Evolutionary conservation across 1,140 invertebrate genomes (phyloP), one percentile per base, ranked within the genome.

Genomic region (Chionoecetes opilio): DNA sequence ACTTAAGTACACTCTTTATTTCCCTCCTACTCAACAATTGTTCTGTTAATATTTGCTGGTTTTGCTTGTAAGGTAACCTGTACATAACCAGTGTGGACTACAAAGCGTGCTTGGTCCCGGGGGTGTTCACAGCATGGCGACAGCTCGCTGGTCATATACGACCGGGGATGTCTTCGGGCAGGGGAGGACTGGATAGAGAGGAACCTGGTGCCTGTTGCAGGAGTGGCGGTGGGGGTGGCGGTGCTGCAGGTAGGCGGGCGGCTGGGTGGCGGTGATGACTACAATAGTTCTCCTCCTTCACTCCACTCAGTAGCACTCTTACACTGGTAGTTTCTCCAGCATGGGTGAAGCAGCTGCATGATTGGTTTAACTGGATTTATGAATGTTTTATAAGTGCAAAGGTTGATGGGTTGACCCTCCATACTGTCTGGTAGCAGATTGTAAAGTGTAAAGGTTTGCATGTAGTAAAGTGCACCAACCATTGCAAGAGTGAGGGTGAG

Each of bases 141-240:
- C 97, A 98, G 98, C 95, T 98, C 98, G 97, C 96, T 96, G 46
- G 96, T 97, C 53, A 99, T 99, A 97, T 99, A 99, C 97, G 99
- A 99, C 97, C 98, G 98, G 85, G 99, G 99, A 93, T 99, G 99
- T 97, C 97, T 99, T 96, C 98, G 98, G 96, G 98, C 99, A 95
- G 99, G 98, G 92, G 99, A 99, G 97, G 98, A 99, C 97, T 99
- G 99, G 99, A 97, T 99, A 96, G 99, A 99, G 97, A 97, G 98
- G 96, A 99, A 99, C 97, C 97, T 99, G 95, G 98, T 99, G 91
- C 98, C 98, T 96, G 99, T 99, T 35, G 98, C 99, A 63, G 98
- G 98, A 91, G 98, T 98, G 82, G 98, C 98, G 94, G 98, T 99
- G 93, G 98, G 98, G 95, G 97, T 99, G 96, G 98, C 98, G 96